Evolutionary conservation across 1,140 invertebrate genomes (phyloP).

Genomic region (Leptestheria dahalacensis): DNA sequence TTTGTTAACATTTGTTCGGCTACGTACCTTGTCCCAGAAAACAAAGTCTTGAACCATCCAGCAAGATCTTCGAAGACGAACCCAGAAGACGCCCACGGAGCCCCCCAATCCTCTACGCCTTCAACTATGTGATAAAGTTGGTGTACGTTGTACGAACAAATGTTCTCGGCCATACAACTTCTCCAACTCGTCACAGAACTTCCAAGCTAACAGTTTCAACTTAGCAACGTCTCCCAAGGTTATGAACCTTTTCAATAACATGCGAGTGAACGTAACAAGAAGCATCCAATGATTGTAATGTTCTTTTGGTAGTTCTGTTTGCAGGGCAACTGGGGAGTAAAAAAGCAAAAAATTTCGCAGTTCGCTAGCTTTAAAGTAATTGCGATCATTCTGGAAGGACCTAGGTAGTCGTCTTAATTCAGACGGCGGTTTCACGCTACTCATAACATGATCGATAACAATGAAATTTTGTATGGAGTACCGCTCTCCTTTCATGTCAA

Average conservation of each 20-base stretch:
- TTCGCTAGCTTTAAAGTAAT: background rate
- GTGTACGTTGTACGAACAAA: background rate
- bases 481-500: background rate
- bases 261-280: background rate
- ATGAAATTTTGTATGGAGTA: background rate
- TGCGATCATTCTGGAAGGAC: background rate
- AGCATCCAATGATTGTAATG: background rate
- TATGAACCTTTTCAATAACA: background rate
- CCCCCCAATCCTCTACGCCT: background rate
- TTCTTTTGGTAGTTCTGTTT: background rate
- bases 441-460: background rate
- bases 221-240: too few species aligned
- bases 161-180: background rate
- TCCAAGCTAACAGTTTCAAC: too few species aligned
- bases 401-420: background rate
- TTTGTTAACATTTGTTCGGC: too few species aligned
- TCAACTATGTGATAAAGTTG: background rate
- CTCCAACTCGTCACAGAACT: background rate
- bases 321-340: background rate
- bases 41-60: background rate
- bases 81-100: background rate
- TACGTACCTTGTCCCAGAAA: background rate
- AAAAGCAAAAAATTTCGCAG: background rate
- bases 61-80: background rate
- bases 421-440: background rate